Conservation (phyloP, 2,888 invertebrate genomes). For the Amphimallon solstitiale region DNA sequence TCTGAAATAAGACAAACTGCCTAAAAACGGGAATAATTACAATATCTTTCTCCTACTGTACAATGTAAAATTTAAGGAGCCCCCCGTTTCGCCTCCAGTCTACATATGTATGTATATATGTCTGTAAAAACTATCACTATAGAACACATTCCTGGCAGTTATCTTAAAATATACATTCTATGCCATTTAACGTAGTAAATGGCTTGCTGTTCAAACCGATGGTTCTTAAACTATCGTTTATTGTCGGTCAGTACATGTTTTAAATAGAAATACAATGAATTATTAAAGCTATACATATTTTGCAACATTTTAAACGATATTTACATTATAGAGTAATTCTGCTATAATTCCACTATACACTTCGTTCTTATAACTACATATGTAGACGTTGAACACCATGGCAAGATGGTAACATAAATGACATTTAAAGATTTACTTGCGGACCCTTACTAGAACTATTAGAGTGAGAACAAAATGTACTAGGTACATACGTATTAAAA, state of each 20-base stretch:
- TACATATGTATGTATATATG: background rate
- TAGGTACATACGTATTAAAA: no score
- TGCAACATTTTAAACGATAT: background rate
- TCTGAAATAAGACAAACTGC: conserved; percentile 15
- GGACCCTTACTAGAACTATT: no score
- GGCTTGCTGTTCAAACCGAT: conserved; percentile 15
- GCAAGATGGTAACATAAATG: no score
- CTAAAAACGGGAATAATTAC: conserved; percentile 9
- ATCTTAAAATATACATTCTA: conserved; percentile 26
- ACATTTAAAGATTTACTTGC: no score
- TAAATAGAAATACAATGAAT: conserved; percentile 10
- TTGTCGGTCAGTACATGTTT: conserved; percentile 15
- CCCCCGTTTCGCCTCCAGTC: conserved; percentile 17
- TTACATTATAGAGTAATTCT: background rate
- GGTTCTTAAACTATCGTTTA: conserved; percentile 9
- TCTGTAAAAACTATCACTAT: conserved; percentile 28
- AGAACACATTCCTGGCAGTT: conserved; percentile 34
- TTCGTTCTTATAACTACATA: no score
- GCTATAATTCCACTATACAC: no score
- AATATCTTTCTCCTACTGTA: conserved; percentile 2
- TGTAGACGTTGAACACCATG: no score
- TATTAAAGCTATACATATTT: conserved; percentile 19
- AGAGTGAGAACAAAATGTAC: no score
- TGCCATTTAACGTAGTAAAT: background rate
- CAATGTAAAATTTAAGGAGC: conserved; percentile 19